Base-by-base conservation (phyloP, 2,888 invertebrate genomes). In the Tortrix viridana region DNA sequence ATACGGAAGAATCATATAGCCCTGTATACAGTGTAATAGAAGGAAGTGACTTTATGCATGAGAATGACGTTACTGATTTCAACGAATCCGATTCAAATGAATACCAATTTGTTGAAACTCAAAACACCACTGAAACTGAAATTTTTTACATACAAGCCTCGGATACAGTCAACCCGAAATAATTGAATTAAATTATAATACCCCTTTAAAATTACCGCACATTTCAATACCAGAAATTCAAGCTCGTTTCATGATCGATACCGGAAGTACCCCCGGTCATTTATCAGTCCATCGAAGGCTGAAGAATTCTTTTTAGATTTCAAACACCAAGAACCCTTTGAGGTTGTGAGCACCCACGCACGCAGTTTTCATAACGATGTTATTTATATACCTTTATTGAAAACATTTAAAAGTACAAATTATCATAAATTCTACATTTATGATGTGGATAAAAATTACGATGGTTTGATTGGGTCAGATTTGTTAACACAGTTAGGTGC, bases 341-440 rank as follows among this genome's bases (percentile, higher is more conserved):
- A 68, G 53, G 67, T 69, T 0, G 59, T 68, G 1, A 70, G 70
- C 47, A 70, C 69, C 0, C 70, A 70, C 41, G 65, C 66, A 2
- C 16, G 53, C 19, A 70, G 69, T 43, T 47, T 16, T 23, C 69
- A 72, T 46, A 32, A 47, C 14, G 60, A 71, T 54, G 66, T 67
- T 7, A 48, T 67, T 2, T 32, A 55, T 26, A 67, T 71, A 12
- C 67, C 69, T 0, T 20, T 67, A 16, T 54, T 54, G 6, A 41
- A 47, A 18, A 68, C 16, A 16, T 65, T 67, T 58, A 66, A 68
- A 22, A 48, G 49, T 67, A 68, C 57, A 65, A n/a, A n/a, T n/a
- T n/a, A n/a, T n/a, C n/a, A n/a, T n/a, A n/a, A n/a, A n/a, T n/a
- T n/a, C n/a, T n/a, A 68, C 20, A 20, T 71, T 1, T 69, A 67